Conservation (phyloP, 2,797 vertebrate species). For the Steatocranus sp. region DNA sequence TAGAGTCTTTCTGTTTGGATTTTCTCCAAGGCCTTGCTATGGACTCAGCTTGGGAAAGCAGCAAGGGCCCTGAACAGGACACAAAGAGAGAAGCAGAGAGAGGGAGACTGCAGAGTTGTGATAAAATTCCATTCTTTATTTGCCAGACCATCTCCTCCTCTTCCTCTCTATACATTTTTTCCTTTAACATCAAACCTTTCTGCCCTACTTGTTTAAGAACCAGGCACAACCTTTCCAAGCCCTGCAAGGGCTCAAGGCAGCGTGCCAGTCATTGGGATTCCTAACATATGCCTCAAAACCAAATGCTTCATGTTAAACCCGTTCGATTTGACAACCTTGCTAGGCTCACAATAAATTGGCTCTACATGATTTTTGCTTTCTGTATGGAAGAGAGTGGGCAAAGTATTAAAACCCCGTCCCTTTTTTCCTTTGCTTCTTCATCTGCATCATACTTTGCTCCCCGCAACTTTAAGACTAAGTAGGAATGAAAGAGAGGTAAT, state of each 20-base stretch:
- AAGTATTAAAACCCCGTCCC: not conserved
- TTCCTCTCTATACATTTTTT: constrained; percentile 42
- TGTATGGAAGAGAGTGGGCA: not conserved
- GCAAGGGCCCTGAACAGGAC: constrained; percentile 60
- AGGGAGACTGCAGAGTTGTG: constrained; percentile 41
- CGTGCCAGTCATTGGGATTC: constrained; percentile 29
- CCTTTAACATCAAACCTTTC: constrained; percentile 41
- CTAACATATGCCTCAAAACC: constrained; percentile 12
- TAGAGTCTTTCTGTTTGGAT: constrained; percentile 50
- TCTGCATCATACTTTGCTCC: not conserved
- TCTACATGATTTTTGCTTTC: not conserved
- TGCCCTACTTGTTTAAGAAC: constrained; percentile 29
- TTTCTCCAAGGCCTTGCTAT: constrained; percentile 54
- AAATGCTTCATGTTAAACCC: not conserved
- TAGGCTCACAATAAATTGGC: constrained; percentile 1
- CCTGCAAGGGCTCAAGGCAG: constrained; percentile 16
- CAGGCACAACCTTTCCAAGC: constrained; percentile 10
- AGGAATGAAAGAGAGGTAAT: constrained; percentile 28
- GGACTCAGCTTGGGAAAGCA: constrained; percentile 72
- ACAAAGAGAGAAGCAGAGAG: constrained; percentile 43
- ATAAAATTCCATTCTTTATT: constrained; percentile 73
- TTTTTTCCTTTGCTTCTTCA: not conserved
- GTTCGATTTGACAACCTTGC: constrained; percentile 4
- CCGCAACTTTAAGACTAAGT: not conserved
- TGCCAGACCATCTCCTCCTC: constrained; percentile 34